Percentiles rank a stretch among this genome's conserved stretches.
Evolutionary conservation across 2,113 vertebrate species (phyloP).

Genomic region (Lucifuga dentata): DNA sequence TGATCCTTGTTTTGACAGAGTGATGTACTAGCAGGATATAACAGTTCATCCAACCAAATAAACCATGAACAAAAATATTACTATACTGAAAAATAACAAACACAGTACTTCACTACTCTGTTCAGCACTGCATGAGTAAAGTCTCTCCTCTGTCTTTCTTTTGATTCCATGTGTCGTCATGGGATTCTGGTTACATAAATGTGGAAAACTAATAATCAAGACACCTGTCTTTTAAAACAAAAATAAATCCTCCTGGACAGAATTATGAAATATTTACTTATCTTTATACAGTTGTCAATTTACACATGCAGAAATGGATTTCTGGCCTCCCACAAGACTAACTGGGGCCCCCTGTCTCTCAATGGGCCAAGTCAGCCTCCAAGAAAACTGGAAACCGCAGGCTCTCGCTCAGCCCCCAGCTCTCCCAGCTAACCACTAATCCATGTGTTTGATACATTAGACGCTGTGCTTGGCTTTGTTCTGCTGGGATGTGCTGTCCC

Average conservation of each 20-base stretch:
- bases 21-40: not conserved
- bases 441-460: slow-evolving; percentile 87
- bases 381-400: slow-evolving; percentile 80
- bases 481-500: slow-evolving; percentile 74
- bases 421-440: slow-evolving; percentile 82
- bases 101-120: not conserved
- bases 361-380: slow-evolving; percentile 74
- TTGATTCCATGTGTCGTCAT: slow-evolving; percentile 48
- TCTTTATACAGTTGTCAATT: slow-evolving; percentile 79
- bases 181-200: slow-evolving; percentile 59
- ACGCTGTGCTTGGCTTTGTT: slow-evolving; percentile 78
- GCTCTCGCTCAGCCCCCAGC: slow-evolving; percentile 70
- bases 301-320: slow-evolving; percentile 76
- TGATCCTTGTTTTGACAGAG: slow-evolving; percentile 1
- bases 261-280: slow-evolving; percentile 78
- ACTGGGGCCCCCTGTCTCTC: slow-evolving; percentile 63
- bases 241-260: slow-evolving; percentile 67
- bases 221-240: slow-evolving; percentile 72
- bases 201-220: slow-evolving; percentile 72
- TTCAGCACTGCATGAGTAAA: slow-evolving; percentile 13
- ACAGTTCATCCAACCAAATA: not conserved
- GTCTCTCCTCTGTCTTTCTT: slow-evolving; percentile 16
- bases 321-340: slow-evolving; percentile 75
- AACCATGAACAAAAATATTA: too few species aligned
- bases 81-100: not conserved